Evolutionary conservation across 2,888 invertebrate species (phyloP).

Genomic region (Hemaris fuciformis): DNA sequence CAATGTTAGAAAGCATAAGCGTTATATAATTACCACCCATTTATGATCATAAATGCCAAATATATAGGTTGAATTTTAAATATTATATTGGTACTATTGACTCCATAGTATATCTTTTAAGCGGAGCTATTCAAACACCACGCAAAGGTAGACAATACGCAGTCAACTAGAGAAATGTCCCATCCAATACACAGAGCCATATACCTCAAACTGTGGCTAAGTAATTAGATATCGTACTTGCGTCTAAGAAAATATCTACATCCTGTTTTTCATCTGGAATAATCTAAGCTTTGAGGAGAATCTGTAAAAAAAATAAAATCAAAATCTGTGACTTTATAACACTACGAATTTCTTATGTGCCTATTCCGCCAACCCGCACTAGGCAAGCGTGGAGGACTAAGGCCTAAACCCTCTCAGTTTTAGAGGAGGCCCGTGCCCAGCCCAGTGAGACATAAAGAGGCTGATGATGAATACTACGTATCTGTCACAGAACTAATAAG

Average conservation of each 20-base stretch:
- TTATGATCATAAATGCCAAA: neutral
- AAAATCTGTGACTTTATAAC: too few relatives aligned
- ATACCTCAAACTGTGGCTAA: neutral
- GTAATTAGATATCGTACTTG: conserved; percentile 4
- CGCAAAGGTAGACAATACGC: conserved; percentile 56
- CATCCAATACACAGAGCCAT: conserved; percentile 5
- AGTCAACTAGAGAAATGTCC: conserved; percentile 21
- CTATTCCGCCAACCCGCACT: too few relatives aligned
- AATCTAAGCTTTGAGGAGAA: neutral
- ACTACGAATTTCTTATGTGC: too few relatives aligned
- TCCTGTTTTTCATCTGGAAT: neutral
- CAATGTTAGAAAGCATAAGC: too few relatives aligned
- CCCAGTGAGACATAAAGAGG: too few relatives aligned
- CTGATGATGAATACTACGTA: too few relatives aligned
- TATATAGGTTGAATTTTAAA: neutral
- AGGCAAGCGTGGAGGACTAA: too few relatives aligned
- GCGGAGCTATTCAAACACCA: conserved; percentile 27
- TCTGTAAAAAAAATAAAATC: neutral
- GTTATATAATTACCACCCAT: too few relatives aligned
- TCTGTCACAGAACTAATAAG: too few relatives aligned
- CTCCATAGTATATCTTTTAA: conserved; percentile 36
- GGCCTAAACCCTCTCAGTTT: too few relatives aligned
- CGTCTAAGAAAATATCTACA: neutral
- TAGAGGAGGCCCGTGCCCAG: too few relatives aligned
- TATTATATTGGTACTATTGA: conserved; percentile 17